A percentile compares a stretch with the other conserved stretches of the same genome.
phyloP scores from a whole-genome alignment of 2,888 invertebrate genomes.

The Ophion costatus region DNA sequence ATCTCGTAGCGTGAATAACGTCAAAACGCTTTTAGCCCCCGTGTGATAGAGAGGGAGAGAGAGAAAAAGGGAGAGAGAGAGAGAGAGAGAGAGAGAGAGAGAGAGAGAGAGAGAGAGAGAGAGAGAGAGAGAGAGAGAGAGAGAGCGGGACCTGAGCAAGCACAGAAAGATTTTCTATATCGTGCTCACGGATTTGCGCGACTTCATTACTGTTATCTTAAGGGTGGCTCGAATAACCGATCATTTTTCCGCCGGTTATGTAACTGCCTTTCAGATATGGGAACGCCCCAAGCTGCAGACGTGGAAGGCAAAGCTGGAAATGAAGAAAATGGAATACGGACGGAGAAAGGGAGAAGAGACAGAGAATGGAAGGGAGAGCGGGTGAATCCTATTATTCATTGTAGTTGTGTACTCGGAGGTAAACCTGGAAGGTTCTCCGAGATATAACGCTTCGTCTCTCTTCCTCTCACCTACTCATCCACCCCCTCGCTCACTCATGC shows the following conservation, averaged over 20 bases:
- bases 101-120: not conserved
- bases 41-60: not conserved
- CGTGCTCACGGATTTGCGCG: constrained; percentile 33
- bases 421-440: constrained; percentile 7
- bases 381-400: constrained; percentile 13
- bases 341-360: not conserved
- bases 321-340: not conserved
- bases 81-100: not conserved
- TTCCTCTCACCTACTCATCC: not conserved
- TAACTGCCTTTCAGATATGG: constrained; percentile 46
- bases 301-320: constrained; percentile 6
- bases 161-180: constrained; percentile 18
- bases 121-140: not conserved
- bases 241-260: constrained; percentile 55
- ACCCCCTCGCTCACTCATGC: not conserved
- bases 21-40: constrained; percentile 20
- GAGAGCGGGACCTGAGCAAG: not conserved
- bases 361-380: not conserved
- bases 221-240: constrained; percentile 18
- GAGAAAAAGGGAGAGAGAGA: not conserved
- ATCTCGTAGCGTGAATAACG: constrained; percentile 20
- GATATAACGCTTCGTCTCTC: constrained; percentile 4
- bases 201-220: constrained; percentile 56
- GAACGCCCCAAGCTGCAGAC: constrained; percentile 1
- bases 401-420: constrained; percentile 1